Conservation (phyloP, 2,797 vertebrate genomes). For the Buceros bicornis region DNA sequence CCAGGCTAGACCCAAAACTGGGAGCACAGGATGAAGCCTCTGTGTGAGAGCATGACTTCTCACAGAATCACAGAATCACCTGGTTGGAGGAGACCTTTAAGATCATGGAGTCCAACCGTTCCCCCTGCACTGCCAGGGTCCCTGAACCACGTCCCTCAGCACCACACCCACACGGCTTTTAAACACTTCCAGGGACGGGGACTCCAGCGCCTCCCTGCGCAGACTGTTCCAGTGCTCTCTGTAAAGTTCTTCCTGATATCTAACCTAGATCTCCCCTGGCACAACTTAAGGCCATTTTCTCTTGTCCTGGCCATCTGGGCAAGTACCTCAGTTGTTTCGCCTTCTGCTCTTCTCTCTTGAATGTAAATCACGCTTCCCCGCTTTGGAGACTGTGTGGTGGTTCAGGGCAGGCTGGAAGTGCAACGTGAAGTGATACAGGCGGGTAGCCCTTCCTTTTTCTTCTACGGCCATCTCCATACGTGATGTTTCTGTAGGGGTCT, state of each 20-base stretch:
- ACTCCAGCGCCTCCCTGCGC: too few relatives aligned
- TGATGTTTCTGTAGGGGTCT: fast-evolving
- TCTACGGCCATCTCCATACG: neutral
- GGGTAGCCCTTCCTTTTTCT: neutral
- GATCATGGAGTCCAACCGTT: too few relatives aligned
- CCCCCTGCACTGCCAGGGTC: too few relatives aligned
- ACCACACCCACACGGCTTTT: too few relatives aligned
- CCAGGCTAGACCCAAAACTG: neutral
- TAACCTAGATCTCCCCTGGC: too few relatives aligned
- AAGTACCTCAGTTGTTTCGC: neutral
- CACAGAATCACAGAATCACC: too few relatives aligned
- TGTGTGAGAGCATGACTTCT: neutral
- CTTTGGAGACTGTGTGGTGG: neutral
- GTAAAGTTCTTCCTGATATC: too few relatives aligned
- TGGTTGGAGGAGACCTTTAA: too few relatives aligned
- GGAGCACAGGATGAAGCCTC: neutral
- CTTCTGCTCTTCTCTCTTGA: neutral
- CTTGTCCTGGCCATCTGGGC: neutral
- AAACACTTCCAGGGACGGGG: too few relatives aligned
- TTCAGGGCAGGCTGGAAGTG: neutral
- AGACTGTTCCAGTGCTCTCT: too few relatives aligned
- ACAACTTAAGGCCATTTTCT: too few relatives aligned
- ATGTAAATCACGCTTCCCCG: neutral
- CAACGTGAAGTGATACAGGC: neutral
- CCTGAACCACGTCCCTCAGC: too few relatives aligned